These are phyloP conservation scores for Elgaria multicarinata DNA, from an alignment of 2,113 vertebrate species.

Conservation along the genomic window DNA sequence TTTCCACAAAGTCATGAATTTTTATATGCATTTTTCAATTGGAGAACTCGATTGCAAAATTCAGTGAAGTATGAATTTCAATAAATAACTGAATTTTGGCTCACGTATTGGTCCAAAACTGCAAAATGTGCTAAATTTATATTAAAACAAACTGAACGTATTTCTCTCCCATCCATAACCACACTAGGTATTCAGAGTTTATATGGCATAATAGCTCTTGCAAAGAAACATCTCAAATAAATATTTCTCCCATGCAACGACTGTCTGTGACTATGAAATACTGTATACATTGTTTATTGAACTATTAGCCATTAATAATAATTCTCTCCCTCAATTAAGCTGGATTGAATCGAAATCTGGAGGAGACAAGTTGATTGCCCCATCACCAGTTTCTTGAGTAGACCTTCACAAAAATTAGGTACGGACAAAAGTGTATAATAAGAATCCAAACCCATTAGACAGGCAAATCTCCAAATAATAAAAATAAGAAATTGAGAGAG, in stretches of 20 bases:
- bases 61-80: too few relatives aligned
- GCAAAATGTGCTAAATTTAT: too few relatives aligned
- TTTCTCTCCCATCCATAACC: too few relatives aligned
- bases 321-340: constrained; percentile 10
- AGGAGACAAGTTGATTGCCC: constrained; percentile 38
- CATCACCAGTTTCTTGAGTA: constrained; percentile 34
- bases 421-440: constrained; percentile 22
- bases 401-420: constrained; percentile 45
- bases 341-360: constrained; percentile 38
- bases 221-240: neutral
- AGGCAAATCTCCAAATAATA: neutral
- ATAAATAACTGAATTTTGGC: too few relatives aligned
- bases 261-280: neutral
- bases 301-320: constrained; percentile 28
- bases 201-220: neutral
- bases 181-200: neutral
- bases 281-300: constrained; percentile 36
- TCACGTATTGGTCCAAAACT: too few relatives aligned
- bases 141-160: too few relatives aligned
- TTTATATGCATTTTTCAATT: too few relatives aligned
- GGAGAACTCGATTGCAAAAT: too few relatives aligned
- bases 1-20: too few relatives aligned
- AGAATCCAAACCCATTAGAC: constrained; percentile 27
- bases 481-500: neutral
- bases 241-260: neutral